Evolutionary conservation across 1,140 invertebrate species (phyloP).

Genomic region (Whitmania pigra): DNA sequence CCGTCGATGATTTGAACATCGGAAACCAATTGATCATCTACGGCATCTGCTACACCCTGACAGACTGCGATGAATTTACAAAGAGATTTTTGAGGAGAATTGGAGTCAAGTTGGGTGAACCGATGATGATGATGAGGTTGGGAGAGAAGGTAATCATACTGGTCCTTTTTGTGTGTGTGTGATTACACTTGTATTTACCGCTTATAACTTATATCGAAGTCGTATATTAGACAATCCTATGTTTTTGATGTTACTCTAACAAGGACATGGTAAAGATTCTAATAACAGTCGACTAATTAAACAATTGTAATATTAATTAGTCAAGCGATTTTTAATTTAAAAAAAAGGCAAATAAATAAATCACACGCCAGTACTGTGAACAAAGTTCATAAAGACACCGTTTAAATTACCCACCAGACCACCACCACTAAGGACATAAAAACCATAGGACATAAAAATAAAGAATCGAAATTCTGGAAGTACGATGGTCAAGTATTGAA

Average conservation of each 20-base stretch:
- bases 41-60: slow-evolving; percentile 64
- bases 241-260: too few relatives aligned
- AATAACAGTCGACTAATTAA: not conserved
- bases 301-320: not conserved
- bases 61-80: slow-evolving; percentile 69
- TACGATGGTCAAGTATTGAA: slow-evolving; percentile 43
- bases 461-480: slow-evolving; percentile 32
- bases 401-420: too few relatives aligned
- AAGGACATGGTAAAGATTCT: too few relatives aligned
- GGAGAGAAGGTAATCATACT: too few relatives aligned
- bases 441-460: too few relatives aligned
- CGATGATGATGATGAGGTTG: not conserved
- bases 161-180: too few relatives aligned
- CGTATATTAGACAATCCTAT: too few relatives aligned
- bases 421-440: too few relatives aligned
- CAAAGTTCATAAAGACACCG: not conserved
- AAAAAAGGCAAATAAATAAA: not conserved
- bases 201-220: too few relatives aligned
- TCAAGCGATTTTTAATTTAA: not conserved
- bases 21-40: slow-evolving; percentile 48
- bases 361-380: too few relatives aligned
- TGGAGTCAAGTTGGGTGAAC: slow-evolving; percentile 56
- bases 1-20: slow-evolving; percentile 49
- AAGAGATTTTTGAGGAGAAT: slow-evolving; percentile 65
- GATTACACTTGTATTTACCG: too few relatives aligned